Evolutionary conservation across 2,888 invertebrate genomes (phyloP), one percentile per base, ranked within the genome.

Genomic region (Oscheius sp.): DNA sequence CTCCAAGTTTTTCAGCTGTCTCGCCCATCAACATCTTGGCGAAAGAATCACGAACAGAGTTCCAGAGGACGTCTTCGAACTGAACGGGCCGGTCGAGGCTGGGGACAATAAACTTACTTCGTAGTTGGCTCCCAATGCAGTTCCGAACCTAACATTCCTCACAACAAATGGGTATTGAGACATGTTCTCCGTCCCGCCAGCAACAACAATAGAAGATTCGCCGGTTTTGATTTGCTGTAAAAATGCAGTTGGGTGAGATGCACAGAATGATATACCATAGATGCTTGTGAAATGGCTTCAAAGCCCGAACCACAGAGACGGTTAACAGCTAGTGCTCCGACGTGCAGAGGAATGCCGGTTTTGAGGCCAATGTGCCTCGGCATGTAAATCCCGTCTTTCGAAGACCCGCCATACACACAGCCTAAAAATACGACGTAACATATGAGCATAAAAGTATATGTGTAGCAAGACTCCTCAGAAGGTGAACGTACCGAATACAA

Each of bases 301-400:
- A 99, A 99, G 1, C 98, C 98, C 47, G 96, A 96, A 21, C 98
- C 99, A 90, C 99, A 99, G 29, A 99, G 92, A 79, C 98, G 92
- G 91, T 98, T 99, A 63, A 99, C 92, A 66, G 93, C 93, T 1
- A 95, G 91, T 0, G 95, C 96, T 1, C 96, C 96, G 76, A 91
- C 93, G 59, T 94, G 94, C 81, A 93, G 90, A 7, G 96, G 95
- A 72, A 98, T 93, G 60, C 96, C 96, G 80, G 93, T 92, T 70
- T 80, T 80, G 29, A 99, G 92, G 0, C 93, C 92, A n/a, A 94
- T 93, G 90, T 98, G 97, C 9, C 98, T 93, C 0, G 97, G 93
- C 74, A 95, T 91, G 89, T 94, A 95, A 80, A 92, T 93, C 42
- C 95, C 95, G 91, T 97, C 96, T 0, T 93, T 90, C 76, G 95